Conservation (phyloP, 2,888 invertebrate species). For the Magallana nippona region DNA sequence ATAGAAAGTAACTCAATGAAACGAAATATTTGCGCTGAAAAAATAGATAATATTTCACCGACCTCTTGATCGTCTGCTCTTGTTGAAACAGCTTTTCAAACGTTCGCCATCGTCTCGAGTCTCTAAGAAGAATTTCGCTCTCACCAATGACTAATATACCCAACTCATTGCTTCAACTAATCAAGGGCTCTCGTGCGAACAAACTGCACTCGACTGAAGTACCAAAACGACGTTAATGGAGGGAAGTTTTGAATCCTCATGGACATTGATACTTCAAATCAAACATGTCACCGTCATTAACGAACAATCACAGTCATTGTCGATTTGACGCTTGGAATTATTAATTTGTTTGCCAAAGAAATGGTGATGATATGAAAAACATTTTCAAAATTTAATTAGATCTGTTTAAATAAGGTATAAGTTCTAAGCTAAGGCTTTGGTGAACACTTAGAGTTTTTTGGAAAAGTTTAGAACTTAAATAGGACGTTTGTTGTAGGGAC, state of each 20-base stretch:
- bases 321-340: constrained; percentile 21
- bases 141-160: constrained; percentile 18
- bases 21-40: constrained; percentile 1
- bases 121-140: constrained; percentile 2
- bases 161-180: constrained; percentile 17
- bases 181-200: constrained; percentile 18
- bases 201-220: constrained; percentile 10
- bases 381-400: constrained; percentile 32
- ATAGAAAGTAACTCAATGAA: constrained; percentile 29
- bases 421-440: neutral
- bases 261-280: constrained; percentile 26
- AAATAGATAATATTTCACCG: constrained; percentile 14
- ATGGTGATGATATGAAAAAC: constrained; percentile 27
- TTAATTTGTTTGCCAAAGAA: constrained; percentile 24
- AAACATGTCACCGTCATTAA: constrained; percentile 29
- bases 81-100: constrained; percentile 33
- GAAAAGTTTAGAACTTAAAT: neutral
- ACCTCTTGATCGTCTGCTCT: constrained; percentile 33
- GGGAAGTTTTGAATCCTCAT: neutral
- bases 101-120: constrained; percentile 9
- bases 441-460: neutral
- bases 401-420: constrained; percentile 32
- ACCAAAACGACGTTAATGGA: constrained; percentile 28
- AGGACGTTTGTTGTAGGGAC: neutral
- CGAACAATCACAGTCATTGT: constrained; percentile 22